Base-by-base conservation (phyloP, 2,888 invertebrate species). In the Acanthococcus lagerstroemiae region DNA sequence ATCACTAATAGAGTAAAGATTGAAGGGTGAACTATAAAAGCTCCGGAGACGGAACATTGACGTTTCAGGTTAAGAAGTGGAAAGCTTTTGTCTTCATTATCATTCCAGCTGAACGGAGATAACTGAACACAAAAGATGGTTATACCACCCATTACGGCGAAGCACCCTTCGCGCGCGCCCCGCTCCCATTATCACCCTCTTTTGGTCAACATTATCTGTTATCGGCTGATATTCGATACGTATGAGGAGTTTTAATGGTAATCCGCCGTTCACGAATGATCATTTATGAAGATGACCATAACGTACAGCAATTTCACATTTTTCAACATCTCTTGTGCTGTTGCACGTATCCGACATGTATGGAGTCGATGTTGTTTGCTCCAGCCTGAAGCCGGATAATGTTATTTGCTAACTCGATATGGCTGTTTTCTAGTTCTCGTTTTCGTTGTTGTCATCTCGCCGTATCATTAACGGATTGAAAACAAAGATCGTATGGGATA, bases 81-180 rank as follows among this genome's bases (percentile, higher is more conserved):
- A 60, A 60, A 60, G 60, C 60, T 60, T 60, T 60, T 60, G 60
- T 60, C 60, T 60, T 60, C 60, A 60, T 60, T 60, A 60, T 60
- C 60, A 60, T 60, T 60, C 60, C 60, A 60, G 60, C 27, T 60
- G 60, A 60, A 25, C 60, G 60, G 46, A 60, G 60, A 60, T 58
- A 58, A 58, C 27, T 24, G 25, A 26, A 45, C 60, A 60, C 60
- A 60, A 60, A 50, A 26, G 60, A 60, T 60, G 46, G 60, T 60
- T 60, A 60, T 60, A 60, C 60, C 60, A 48, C 45, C 60, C 60
- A 60, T 60, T 60, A 60, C 48, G n/a, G 60, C 17, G 25, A 4
- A 60, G 25, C 46, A 60, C 50, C 60, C 60, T 27, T 60, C 25
- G 48, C 22, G n/a, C 15, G 7, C 15, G 6, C 37, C 37, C 37